Conservation (phyloP, 2,797 vertebrate species). For the Phalloptychus januarius region DNA sequence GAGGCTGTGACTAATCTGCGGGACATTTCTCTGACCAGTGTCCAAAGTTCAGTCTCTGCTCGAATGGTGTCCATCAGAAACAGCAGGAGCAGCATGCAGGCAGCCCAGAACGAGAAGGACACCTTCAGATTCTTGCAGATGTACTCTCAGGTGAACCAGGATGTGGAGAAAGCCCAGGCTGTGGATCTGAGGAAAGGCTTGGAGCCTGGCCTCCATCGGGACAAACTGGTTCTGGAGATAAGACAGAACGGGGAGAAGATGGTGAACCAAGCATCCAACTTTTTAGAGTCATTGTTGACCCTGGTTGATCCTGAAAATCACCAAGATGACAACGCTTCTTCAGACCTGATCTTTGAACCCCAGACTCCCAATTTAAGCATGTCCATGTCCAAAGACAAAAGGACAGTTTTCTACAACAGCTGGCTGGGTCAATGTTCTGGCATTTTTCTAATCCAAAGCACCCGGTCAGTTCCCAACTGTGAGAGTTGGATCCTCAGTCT, state of each 20-base stretch:
- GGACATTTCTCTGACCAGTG: constrained; percentile 45
- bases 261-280: constrained; percentile 22
- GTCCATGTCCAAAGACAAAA: constrained; percentile 59
- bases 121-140: constrained; percentile 71
- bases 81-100: constrained; percentile 54
- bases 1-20: constrained; percentile 48
- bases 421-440: not conserved
- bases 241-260: constrained; percentile 39
- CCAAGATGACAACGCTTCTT: not conserved
- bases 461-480: not conserved
- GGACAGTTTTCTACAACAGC: constrained; percentile 36
- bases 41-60: constrained; percentile 66
- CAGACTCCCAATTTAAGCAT: not conserved
- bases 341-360: constrained; percentile 52
- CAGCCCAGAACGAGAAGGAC: constrained; percentile 58
- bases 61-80: constrained; percentile 54
- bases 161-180: constrained; percentile 63
- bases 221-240: constrained; percentile 55
- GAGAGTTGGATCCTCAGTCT: constrained; percentile 55
- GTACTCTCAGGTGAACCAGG: constrained; percentile 63
- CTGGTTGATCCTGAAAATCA: constrained; percentile 66
- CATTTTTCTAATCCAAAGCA: constrained; percentile 23
- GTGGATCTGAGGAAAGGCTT: constrained; percentile 63
- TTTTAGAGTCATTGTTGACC: constrained; percentile 51
- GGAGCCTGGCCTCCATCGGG: constrained; percentile 43